Evolutionary conservation across 1,140 invertebrate species (phyloP), one percentile per base, ranked within the genome.

Genomic region (Colletes gigas): DNA sequence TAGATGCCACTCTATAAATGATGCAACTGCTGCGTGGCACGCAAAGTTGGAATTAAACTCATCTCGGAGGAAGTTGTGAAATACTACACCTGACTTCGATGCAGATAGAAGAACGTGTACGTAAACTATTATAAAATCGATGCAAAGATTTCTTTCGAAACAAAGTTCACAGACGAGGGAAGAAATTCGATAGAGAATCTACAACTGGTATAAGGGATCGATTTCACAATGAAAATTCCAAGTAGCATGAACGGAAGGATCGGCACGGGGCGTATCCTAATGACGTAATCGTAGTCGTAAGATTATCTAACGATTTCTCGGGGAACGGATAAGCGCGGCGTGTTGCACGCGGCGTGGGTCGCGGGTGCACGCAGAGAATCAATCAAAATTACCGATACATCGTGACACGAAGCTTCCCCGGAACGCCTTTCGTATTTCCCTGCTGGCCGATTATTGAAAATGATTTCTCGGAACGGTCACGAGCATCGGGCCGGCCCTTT

Each of bases 381-480:
- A 72, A 78, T 72, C 39, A 78, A 72, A 72, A 72, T 72, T 19
- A 50, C 59, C 55, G 47, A 39, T 47, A 75, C n/a, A 30, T 47
- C 14, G 75, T 15, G 66, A 66, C 63, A 59, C 63, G 52, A 21
- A 54, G 41, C 10, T 17, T 52, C 21, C 41, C 4, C 30, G 9
- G 21, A n/a, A 14, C 14, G 14, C 21, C 60, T 60, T 50, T 66
- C 70, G 1, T 21, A 39, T 79, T 80, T 75, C 44, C 63, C 44
- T 47, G 50, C 21, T 6, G 59, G 50, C 41, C 71, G 74, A 77
- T 81, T 65, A 77, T 77, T 77, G 79, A 70, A 81, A 81, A 77
- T 81, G 66, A 67, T 76, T 77, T 77, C 66, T 81, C 59, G 41
- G 66, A 77, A 81, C 59, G 57, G 52, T 75, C 62, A 55, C 62